Evolutionary conservation across 2,113 vertebrate genomes (phyloP).

Genomic region (Raphicerus campestris): DNA sequence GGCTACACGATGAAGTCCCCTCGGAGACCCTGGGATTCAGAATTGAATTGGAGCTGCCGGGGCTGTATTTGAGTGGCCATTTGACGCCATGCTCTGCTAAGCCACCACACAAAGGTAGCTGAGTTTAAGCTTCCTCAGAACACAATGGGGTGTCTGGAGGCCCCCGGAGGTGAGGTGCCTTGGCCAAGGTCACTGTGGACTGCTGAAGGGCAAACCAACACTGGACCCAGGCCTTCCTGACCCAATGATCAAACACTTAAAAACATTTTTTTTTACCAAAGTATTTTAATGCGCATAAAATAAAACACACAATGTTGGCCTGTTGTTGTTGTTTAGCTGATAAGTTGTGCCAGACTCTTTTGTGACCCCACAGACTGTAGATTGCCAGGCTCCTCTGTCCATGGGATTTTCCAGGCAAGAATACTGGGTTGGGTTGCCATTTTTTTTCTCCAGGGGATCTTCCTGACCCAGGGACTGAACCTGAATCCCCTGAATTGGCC

Average conservation of each 20-base stretch:
- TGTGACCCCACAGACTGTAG: background rate
- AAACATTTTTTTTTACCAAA: background rate
- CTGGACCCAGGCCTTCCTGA: background rate
- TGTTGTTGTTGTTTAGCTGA: background rate
- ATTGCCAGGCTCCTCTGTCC: background rate
- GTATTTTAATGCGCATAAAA: background rate
- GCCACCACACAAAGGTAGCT: background rate
- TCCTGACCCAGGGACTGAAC: background rate
- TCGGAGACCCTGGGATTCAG: background rate
- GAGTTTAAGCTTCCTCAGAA: background rate
- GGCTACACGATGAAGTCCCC: fast-evolving
- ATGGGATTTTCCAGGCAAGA: background rate
- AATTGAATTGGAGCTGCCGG: background rate
- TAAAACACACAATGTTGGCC: background rate
- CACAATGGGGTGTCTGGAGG: background rate
- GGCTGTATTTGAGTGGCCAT: background rate
- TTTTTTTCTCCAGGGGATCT: background rate
- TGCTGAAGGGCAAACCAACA: background rate
- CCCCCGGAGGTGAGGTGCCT: background rate
- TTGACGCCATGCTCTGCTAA: background rate
- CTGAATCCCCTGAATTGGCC: background rate
- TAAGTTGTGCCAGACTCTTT: background rate
- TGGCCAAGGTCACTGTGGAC: background rate
- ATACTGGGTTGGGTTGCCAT: background rate
- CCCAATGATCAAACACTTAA: background rate